Percentiles rank a stretch among this genome's conserved stretches.
phyloP scores from a whole-genome alignment of 2,113 vertebrate genomes.

The Seriola quinqueradiata region DNA sequence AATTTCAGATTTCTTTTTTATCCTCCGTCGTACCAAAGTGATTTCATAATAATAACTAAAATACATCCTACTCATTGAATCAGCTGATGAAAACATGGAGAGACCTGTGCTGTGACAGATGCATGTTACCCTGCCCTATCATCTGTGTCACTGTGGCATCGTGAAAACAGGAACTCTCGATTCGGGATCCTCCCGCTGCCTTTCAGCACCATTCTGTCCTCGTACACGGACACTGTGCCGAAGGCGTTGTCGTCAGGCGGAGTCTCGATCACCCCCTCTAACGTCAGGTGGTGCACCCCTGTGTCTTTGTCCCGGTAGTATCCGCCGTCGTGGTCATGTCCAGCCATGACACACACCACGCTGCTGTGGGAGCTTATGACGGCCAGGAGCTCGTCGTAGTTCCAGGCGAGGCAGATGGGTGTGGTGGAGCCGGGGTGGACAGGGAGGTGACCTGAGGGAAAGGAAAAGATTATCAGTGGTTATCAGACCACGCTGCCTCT shows the following conservation, averaged over 20 bases:
- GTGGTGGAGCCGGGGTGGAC: slow-evolving; percentile 87
- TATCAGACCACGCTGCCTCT: not conserved
- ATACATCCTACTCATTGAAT: not conserved
- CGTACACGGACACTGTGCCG: slow-evolving; percentile 88
- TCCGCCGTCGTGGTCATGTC: slow-evolving; percentile 91
- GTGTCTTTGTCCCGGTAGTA: slow-evolving; percentile 85
- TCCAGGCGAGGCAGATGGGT: slow-evolving; percentile 90
- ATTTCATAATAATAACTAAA: not conserved
- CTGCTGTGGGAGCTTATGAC: slow-evolving; percentile 87
- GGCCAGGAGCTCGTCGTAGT: slow-evolving; percentile 86
- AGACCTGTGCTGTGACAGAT: not conserved
- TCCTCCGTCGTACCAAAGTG: not conserved
- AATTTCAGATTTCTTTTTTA: too few species aligned
- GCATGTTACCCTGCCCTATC: not conserved
- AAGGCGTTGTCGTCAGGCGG: slow-evolving; percentile 89
- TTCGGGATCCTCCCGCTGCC: slow-evolving; percentile 88
- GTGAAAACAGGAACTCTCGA: slow-evolving; percentile 82
- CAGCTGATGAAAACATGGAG: not conserved
- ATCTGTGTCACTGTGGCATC: not conserved
- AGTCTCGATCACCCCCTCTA: slow-evolving; percentile 93
- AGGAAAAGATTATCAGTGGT: not conserved
- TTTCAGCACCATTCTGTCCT: slow-evolving; percentile 91
- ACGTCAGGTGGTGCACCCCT: slow-evolving; percentile 91
- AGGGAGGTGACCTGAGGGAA: slow-evolving; percentile 90
- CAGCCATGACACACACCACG: slow-evolving; percentile 91